phyloP scores from a whole-genome alignment of 2,113 vertebrate species.

The Apodemus sylvaticus region DNA sequence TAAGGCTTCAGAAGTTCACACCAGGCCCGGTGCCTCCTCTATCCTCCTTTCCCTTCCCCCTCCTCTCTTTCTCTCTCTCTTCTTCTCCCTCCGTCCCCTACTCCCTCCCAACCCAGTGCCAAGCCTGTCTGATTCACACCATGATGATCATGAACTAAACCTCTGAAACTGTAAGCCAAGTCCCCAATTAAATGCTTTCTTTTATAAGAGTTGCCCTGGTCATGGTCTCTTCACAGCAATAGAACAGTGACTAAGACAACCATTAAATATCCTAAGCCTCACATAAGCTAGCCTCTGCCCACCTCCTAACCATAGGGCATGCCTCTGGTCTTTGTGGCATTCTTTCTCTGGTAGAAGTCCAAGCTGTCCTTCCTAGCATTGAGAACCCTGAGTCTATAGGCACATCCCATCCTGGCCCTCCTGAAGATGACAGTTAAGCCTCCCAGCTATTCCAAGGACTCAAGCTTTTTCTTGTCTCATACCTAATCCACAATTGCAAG shows the following conservation, averaged over 20 bases:
- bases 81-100: too few species aligned
- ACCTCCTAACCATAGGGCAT: not conserved
- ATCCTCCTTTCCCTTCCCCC: accelerated
- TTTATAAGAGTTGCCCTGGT: not conserved
- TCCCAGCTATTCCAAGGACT: not conserved
- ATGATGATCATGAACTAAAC: not conserved
- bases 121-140: not conserved
- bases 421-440: not conserved
- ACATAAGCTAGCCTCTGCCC: not conserved
- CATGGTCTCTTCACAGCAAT: not conserved
- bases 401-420: not conserved
- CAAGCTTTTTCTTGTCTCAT: not conserved
- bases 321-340: not conserved
- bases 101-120: not conserved
- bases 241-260: not conserved
- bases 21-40: not conserved
- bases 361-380: not conserved
- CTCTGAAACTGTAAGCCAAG: not conserved
- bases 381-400: not conserved
- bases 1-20: not conserved
- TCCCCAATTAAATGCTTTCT: not conserved
- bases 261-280: not conserved
- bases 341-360: not conserved
- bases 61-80: too few species aligned
- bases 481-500: not conserved